Conservation (phyloP, 2,797 vertebrate genomes). For the Clarias laeviceps region DNA sequence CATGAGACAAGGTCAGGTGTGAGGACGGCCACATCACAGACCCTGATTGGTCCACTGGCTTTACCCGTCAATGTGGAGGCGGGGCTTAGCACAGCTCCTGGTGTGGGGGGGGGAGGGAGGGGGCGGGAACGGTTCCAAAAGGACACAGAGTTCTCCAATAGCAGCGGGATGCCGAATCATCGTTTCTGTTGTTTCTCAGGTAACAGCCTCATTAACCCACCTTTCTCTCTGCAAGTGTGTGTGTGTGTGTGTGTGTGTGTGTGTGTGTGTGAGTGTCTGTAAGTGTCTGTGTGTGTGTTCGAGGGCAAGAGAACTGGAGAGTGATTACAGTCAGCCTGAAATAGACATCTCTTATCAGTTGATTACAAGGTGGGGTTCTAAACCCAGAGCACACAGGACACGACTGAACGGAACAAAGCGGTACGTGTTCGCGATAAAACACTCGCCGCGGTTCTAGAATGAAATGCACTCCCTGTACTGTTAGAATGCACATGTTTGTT, state of each 20-base stretch:
- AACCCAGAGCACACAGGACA: background rate
- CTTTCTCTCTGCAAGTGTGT: constrained; percentile 35
- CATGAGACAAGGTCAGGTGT: constrained; percentile 70
- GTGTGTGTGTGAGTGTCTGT: constrained; percentile 28
- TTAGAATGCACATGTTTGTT: background rate
- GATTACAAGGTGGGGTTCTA: background rate
- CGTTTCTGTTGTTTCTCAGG: constrained; percentile 70
- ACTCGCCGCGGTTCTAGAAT: background rate
- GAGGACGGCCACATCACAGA: constrained; percentile 45
- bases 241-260: constrained; percentile 14
- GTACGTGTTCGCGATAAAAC: background rate
- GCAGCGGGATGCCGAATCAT: constrained; percentile 64
- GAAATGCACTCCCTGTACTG: background rate
- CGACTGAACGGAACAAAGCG: background rate
- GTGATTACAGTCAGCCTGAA: constrained; percentile 45
- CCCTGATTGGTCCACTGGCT: constrained; percentile 57
- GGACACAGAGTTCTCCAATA: constrained; percentile 69
- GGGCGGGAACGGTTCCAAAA: constrained; percentile 67
- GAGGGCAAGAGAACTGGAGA: constrained; percentile 43
- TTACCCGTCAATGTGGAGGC: constrained; percentile 42
- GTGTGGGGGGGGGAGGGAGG: constrained; percentile 40
- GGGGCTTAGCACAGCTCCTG: constrained; percentile 61
- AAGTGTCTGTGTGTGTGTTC: constrained; percentile 26
- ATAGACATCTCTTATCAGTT: constrained; percentile 62
- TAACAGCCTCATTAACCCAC: constrained; percentile 58